These are phyloP conservation scores for Bufo gargarizans DNA, from an alignment of 2,113 vertebrate genomes.

Conservation along the genomic window DNA sequence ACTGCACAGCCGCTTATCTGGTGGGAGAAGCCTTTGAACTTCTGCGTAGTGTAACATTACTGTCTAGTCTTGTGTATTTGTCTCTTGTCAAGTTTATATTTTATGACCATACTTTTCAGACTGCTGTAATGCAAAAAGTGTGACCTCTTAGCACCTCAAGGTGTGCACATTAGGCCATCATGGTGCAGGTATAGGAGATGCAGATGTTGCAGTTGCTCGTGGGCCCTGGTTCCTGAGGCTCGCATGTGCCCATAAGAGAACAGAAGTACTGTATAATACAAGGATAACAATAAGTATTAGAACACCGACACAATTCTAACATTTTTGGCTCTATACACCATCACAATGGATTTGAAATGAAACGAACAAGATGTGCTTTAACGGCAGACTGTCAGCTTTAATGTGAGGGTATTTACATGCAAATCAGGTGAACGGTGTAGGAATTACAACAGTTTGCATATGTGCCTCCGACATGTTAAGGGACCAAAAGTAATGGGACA, in stretches of 20 bases:
- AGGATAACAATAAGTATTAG: neutral
- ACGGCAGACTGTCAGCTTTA: too few species aligned
- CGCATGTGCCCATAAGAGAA: neutral
- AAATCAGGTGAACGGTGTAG: too few species aligned
- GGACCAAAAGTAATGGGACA: too few species aligned
- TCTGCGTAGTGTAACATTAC: neutral
- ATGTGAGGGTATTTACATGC: too few species aligned
- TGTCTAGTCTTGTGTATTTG: too few species aligned
- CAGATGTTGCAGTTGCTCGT: too few species aligned
- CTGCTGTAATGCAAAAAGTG: neutral
- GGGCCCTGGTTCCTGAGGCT: neutral
- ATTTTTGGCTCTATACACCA: too few species aligned
- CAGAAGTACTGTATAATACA: neutral
- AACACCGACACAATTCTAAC: too few species aligned
- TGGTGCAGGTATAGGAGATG: neutral
- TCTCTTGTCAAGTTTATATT: neutral
- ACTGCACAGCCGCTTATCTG: neutral
- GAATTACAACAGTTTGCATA: too few species aligned
- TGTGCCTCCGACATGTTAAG: too few species aligned
- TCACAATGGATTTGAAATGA: too few species aligned
- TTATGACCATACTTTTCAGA: neutral
- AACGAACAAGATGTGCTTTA: too few species aligned
- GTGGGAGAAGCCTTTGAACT: neutral
- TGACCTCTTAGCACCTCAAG: neutral
- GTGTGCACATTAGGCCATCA: neutral